phyloP scores from a whole-genome alignment of 2,113 vertebrate species.

The Notothenia coriiceps region DNA sequence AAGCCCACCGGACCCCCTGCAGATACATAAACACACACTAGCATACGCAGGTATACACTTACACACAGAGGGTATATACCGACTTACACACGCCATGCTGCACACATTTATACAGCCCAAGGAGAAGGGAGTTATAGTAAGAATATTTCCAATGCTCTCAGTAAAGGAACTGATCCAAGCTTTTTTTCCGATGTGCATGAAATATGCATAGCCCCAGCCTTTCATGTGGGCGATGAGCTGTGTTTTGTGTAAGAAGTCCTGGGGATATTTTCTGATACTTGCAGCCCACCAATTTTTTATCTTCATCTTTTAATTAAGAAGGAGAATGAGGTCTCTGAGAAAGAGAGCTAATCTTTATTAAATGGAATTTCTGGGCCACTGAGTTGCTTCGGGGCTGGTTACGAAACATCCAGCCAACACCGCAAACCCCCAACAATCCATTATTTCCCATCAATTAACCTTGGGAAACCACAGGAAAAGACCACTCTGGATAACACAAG shows the following conservation, averaged over 20 bases:
- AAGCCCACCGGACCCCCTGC: conserved; percentile 43
- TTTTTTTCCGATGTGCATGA: conserved; percentile 74
- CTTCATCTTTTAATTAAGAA: conserved; percentile 83
- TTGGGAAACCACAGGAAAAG: conserved; percentile 55
- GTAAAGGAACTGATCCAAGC: conserved; percentile 78
- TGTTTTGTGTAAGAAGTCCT: conserved; percentile 70
- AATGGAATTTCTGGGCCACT: conserved; percentile 84
- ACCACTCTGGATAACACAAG: conserved; percentile 49
- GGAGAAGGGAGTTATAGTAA: conserved; percentile 62
- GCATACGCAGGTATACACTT: neutral
- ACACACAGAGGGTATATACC: conserved; percentile 5
- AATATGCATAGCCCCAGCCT: conserved; percentile 81
- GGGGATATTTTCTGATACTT: conserved; percentile 78
- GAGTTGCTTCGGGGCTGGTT: conserved; percentile 73
- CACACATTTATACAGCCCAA: conserved; percentile 52
- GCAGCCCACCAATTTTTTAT: conserved; percentile 76
- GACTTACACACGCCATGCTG: conserved; percentile 25
- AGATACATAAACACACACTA: conserved; percentile 42
- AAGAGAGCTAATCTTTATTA: conserved; percentile 85
- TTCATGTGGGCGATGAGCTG: conserved; percentile 77
- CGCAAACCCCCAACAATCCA: conserved; percentile 46
- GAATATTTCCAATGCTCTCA: conserved; percentile 42
- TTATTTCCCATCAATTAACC: conserved; percentile 78
- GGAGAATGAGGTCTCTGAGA: conserved; percentile 78
- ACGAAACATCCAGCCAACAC: conserved; percentile 66